Evolutionary conservation across 2,113 vertebrate genomes (phyloP), one percentile per base, ranked within the genome.

Genomic region (Pelodiscus sinensis): DNA sequence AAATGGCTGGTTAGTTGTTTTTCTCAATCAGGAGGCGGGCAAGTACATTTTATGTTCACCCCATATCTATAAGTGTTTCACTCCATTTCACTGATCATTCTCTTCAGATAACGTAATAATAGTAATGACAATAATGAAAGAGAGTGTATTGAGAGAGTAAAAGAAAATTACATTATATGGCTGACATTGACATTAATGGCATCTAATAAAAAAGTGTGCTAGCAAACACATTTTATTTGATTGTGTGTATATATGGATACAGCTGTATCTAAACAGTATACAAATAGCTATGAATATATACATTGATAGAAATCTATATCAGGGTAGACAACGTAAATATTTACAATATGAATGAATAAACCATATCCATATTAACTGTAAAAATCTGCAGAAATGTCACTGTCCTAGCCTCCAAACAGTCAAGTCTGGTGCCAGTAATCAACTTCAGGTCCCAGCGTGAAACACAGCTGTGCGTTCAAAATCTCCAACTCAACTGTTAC

Each of bases 31-130:
- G 84, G 55, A 68, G 52, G 58, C 84, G 19, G 25, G 79, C 85
- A 81, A 94, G 18, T 27, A 54, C 80, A 12, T 54, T 54, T 38
- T 86, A 55, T 73, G 89, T 84, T 89, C 11, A 60, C 94, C 93
- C 80, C 92, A 81, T 10, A 84, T 79, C 19, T 0, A 0, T 90
- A 27, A 75, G 14, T 79, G 86, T 87, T 85, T 83, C 62, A 31
- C 85, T 85, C 44, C 24, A 14, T 71, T 90, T 24, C 31, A 7
- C 79, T 90, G 85, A 91, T 94, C 88, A 83, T 82, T 90, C 91
- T 90, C 57, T 94, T 93, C 79, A 90, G 5, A 50, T 71, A 50
- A 87, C 83, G 29, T 60, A 78, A 88, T 44, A 86, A 90, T 90
- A 88, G 52, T 93, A 81, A 90, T 55, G 75, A 44, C 24, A 44